Evolutionary conservation across 1,140 invertebrate species (phyloP).

Genomic region (Calliopsis andreniformis): DNA sequence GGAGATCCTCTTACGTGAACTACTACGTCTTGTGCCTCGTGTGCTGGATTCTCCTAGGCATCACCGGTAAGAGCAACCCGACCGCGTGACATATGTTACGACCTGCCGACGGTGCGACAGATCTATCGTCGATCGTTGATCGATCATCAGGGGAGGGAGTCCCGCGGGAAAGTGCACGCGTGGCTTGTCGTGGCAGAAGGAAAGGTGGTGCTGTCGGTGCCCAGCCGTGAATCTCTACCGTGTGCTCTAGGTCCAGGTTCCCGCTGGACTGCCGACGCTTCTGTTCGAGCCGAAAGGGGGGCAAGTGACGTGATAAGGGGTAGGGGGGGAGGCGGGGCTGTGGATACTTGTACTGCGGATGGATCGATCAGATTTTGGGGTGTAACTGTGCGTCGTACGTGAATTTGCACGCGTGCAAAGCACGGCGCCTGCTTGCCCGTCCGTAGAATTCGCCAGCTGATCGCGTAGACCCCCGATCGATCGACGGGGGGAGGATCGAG

Average conservation of each 20-base stretch:
- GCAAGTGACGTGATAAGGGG: constrained; percentile 4
- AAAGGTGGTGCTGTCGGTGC: not conserved
- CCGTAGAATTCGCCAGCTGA: constrained; percentile 4
- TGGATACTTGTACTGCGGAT: constrained; percentile 54
- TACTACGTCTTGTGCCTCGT: constrained; percentile 81
- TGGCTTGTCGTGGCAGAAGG: no score
- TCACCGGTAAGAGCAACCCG: constrained; percentile 76
- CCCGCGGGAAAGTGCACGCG: constrained; percentile 19
- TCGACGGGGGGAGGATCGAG: constrained; percentile 18
- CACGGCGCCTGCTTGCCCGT: not conserved
- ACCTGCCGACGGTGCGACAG: no score
- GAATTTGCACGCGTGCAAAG: constrained; percentile 34
- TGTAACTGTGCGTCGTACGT: constrained; percentile 64
- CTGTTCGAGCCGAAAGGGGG: not conserved
- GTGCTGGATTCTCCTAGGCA: constrained; percentile 80
- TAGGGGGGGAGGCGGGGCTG: constrained; percentile 49
- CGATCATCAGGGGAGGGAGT: not conserved
- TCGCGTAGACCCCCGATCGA: constrained; percentile 37
- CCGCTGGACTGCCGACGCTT: not conserved
- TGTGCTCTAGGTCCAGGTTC: constrained; percentile 37
- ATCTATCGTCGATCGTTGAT: not conserved
- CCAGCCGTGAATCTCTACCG: not conserved
- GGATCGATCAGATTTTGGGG: constrained; percentile 69
- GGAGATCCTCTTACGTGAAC: constrained; percentile 79
- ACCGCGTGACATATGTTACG: constrained; percentile 26